Percentiles rank a stretch among this genome's conserved stretches.
phyloP scores from a whole-genome alignment of 2,888 invertebrate genomes.

The Lottia scabra region DNA sequence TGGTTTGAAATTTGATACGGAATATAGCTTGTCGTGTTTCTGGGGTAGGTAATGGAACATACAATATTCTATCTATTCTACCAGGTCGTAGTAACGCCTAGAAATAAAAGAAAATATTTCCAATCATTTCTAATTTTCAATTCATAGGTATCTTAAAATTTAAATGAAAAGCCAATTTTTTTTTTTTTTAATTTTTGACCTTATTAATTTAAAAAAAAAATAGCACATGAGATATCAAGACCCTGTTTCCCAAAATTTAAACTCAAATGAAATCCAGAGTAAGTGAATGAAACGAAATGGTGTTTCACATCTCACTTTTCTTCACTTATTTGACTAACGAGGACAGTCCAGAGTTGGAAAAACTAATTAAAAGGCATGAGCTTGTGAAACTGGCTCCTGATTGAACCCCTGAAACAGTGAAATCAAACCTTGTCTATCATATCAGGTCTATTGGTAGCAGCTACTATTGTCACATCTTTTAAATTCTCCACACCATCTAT shows the following conservation, averaged over 20 bases:
- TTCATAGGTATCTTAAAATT: no score
- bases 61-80: conserved; percentile 88
- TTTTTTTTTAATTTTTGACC: background rate
- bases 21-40: conserved; percentile 87
- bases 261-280: background rate
- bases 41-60: conserved; percentile 90
- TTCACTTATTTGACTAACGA: no score
- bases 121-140: background rate
- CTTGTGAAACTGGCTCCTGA: background rate
- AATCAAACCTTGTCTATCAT: conserved; percentile 83
- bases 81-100: conserved; percentile 91
- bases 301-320: no score
- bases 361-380: no score
- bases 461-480: conserved; percentile 88
- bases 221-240: no score
- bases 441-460: conserved; percentile 97
- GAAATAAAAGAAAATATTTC: conserved; percentile 18
- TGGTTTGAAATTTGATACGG: conserved; percentile 80
- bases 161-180: background rate
- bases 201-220: no score
- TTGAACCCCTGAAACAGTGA: background rate
- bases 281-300: background rate
- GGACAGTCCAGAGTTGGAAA: no score
- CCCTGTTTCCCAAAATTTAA: background rate
- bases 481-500: conserved; percentile 92